Percentiles rank a stretch among this genome's conserved stretches.
phyloP scores from a whole-genome alignment of 2,113 vertebrate species.

The Colinus virginianus region DNA sequence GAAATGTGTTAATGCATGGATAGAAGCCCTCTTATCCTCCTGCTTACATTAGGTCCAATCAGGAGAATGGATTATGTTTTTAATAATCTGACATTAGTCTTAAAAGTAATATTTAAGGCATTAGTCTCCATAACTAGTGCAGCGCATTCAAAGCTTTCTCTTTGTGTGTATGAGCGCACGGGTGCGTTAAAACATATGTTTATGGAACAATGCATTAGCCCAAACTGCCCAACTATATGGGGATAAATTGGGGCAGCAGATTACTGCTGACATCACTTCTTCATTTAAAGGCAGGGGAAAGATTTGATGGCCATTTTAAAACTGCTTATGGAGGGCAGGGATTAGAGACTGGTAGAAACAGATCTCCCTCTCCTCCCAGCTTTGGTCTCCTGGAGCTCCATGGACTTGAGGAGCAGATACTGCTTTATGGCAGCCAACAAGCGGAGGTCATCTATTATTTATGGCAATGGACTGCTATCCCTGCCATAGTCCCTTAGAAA shows the following conservation, averaged over 20 bases:
- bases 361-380: constrained; percentile 9
- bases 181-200: constrained; percentile 74
- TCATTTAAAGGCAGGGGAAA: constrained; percentile 70
- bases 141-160: constrained; percentile 57
- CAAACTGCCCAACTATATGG: constrained; percentile 46
- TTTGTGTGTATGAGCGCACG: not conserved
- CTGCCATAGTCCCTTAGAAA: not conserved
- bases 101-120: constrained; percentile 85
- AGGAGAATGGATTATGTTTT: constrained; percentile 80
- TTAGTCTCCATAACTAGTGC: constrained; percentile 75
- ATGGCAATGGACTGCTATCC: not conserved
- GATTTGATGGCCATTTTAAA: constrained; percentile 73
- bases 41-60: constrained; percentile 74
- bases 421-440: not conserved
- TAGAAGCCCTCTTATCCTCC: constrained; percentile 82
- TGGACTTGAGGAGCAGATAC: not conserved
- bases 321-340: constrained; percentile 62
- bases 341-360: constrained; percentile 56
- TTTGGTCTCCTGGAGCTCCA: not conserved
- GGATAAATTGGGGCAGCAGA: constrained; percentile 70
- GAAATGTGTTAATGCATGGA: constrained; percentile 84
- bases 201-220: constrained; percentile 73
- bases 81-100: constrained; percentile 88
- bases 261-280: constrained; percentile 74
- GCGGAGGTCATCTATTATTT: not conserved